Base-by-base conservation (phyloP, 2,797 vertebrate species). In the Labroides dimidiatus region DNA sequence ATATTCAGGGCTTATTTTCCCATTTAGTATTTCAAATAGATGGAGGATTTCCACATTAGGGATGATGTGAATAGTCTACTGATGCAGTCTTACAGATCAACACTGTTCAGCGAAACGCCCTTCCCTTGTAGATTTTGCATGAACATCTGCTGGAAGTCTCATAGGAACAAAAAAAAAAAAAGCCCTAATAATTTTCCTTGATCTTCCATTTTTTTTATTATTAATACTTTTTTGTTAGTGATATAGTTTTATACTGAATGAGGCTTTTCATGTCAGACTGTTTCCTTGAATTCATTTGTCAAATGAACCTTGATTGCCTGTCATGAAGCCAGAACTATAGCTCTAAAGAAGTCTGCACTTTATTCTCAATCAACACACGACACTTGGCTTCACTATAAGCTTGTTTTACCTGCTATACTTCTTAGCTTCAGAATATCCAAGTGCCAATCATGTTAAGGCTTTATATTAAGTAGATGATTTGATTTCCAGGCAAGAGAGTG, bases 381-480 rank as follows among this genome's bases (percentile, higher is more conserved):
- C 84, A 81, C 84, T 68, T 77, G 63, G 56, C 72, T 81, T 68
- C 71, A 69, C 68, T 48, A 21, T 82, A 56, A 76, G 66, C 68
- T 63, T 79, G 72, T 84, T 81, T 81, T 62, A 87, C 72, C 74
- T 56, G 53, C 64, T 59, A 56, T 69, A 76, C 75, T 77, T 68
- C 71, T 71, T 44, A 53, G 60, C 65, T 77, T 76, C 71, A 73
- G 66, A 67, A 65, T 68, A 81, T 75, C 75, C 73, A 37, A 82
- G 70, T 87, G 84, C 66, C 87, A 90, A 83, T 88, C 83, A 81
- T 53, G 80, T 85, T 84, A 81, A 85, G 68, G 63, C 73, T 61
- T 78, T 77, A 87, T 68, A 87, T 87, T 82, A 82, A 71, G 75
- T 30, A 74, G 78, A 89, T 85, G 75, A 89, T 89, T 87, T 84